Evolutionary conservation across 2,888 invertebrate genomes (phyloP), one percentile per base, ranked within the genome.

Genomic region (Coecobrya sp.): DNA sequence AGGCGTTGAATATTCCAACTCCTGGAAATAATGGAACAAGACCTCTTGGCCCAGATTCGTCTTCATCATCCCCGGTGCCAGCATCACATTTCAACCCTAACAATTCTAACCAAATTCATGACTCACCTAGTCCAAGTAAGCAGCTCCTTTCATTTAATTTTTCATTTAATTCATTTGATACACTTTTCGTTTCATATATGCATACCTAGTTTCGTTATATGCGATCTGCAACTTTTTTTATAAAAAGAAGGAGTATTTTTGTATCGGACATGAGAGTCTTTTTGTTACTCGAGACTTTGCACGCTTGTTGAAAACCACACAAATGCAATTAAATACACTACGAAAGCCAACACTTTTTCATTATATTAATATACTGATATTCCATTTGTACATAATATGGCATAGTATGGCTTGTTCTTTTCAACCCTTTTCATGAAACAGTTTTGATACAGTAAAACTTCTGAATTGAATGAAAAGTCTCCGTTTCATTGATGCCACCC

Each of bases 91-190:
- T 95, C 92, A 94, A 94, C 93, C 92, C 94, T 89, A 92, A 90
- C 11, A 36, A 45, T 62, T 79, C 91, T 30, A 89, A 92, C 91
- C 82, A 91, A 68, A 86, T 55, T 70, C 93, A 68, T 94, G 94
- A 94, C 93, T 94, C 94, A 93, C 94, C 94, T 91, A 95, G 94
- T 92, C 94, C 95, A 49, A 94, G 95, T 95, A 95, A 95, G 95
- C 59, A n/a, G n/a, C n/a, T 19, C 10, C 1, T n/a, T 13, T 81
- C 42, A 55, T 73, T 65, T 30, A 45, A 16, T 90, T 76, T 76
- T 85, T 22, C 45, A 16, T 84, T 89, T 82, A 42, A 68, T 81
- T 88, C 70, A 87, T 68, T 87, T 93, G 86, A 90, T 86, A 82
- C 82, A 82, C 89, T 90, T 82, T 86, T 89, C 79, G 45, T 42